Evolutionary conservation across 2,888 invertebrate species (phyloP), one percentile per base, ranked within the genome.

Genomic region (Seira ritae): DNA sequence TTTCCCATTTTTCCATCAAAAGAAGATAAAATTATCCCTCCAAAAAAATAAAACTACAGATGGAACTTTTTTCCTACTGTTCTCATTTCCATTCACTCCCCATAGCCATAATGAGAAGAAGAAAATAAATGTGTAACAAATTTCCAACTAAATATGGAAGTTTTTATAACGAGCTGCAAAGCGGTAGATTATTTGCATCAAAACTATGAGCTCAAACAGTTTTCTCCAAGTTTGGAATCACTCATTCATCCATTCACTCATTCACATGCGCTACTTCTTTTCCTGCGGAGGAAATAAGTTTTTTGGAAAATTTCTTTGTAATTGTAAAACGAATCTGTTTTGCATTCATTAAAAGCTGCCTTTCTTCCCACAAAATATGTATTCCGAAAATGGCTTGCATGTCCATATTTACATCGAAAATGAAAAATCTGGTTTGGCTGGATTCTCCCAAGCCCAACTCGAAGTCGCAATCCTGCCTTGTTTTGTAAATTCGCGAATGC

Each of bases 141-240:
- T 31, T 31, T 31, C 31, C 31, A 31, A 31, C 31, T 31, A 31
- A 8, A n/a, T n/a, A n/a, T n/a, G 31, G 8, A 31, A 31, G 31
- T 31, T 31, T 31, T 50, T 42, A 42, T 50, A 50, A 50, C 50
- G 50, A 50, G 50, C 50, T 50, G 50, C 50, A 50, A 50, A 31
- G 12, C 50, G 50, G 17, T 15, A n/a, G 3, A 42, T 42, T 42
- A 50, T 50, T 50, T 50, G 50, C 50, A 50, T 50, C 2, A 50
- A 8, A 50, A 50, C 50, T n/a, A 50, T n/a, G 8, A 31, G 50
- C 17, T 50, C 31, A 2, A 31, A 31, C 31, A 4, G 3, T 50
- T 50, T 50, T 15, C 50, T 31, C 15, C 50, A 50, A 50, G 50
- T 50, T 50, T 12, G 50, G 50, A 50, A 50, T 31, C 31, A 50